Conservation (phyloP, 2,888 invertebrate species). For the Xiphydria camelus region DNA sequence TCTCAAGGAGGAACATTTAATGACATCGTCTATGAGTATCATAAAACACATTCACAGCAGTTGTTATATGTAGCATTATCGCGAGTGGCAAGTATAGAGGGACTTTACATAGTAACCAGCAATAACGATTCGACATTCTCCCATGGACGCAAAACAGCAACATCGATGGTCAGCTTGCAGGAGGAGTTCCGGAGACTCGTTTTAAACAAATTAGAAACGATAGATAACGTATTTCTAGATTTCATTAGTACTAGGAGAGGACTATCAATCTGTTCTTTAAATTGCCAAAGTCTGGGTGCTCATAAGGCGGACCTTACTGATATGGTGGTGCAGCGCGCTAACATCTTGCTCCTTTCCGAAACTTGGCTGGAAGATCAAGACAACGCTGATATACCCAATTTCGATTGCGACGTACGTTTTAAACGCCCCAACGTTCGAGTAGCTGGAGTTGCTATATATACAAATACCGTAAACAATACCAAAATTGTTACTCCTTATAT, state of each 20-base stretch:
- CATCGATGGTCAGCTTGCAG: not conserved
- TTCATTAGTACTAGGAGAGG: slow-evolving; percentile 3
- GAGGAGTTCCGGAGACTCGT: slow-evolving; percentile 1
- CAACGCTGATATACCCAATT: slow-evolving; percentile 13
- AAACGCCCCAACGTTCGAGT: not conserved
- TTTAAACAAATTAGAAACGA: slow-evolving; percentile 1
- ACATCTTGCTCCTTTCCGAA: slow-evolving; percentile 14
- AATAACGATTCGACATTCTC: slow-evolving; percentile 5
- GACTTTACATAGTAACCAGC: slow-evolving; percentile 17
- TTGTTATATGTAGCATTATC: slow-evolving; percentile 37
- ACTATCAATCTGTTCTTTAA: slow-evolving; percentile 13
- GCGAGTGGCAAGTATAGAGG: slow-evolving; percentile 28
- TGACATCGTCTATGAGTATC: slow-evolving; percentile 16
- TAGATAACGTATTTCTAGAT: not conserved
- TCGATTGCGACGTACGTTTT: slow-evolving; percentile 14
- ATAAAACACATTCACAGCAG: slow-evolving; percentile 13
- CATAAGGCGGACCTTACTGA: slow-evolving; percentile 13
- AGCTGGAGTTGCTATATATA: not conserved
- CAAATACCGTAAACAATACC: not conserved
- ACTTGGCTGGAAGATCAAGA: slow-evolving; percentile 17
- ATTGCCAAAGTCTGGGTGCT: slow-evolving; percentile 19
- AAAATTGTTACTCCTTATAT: slow-evolving; percentile 14
- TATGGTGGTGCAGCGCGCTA: slow-evolving; percentile 10
- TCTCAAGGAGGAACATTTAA: slow-evolving; percentile 12
- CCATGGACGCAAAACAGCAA: slow-evolving; percentile 2